phyloP scores from a whole-genome alignment of 2,888 invertebrate species.

The Ectobius pallidus region DNA sequence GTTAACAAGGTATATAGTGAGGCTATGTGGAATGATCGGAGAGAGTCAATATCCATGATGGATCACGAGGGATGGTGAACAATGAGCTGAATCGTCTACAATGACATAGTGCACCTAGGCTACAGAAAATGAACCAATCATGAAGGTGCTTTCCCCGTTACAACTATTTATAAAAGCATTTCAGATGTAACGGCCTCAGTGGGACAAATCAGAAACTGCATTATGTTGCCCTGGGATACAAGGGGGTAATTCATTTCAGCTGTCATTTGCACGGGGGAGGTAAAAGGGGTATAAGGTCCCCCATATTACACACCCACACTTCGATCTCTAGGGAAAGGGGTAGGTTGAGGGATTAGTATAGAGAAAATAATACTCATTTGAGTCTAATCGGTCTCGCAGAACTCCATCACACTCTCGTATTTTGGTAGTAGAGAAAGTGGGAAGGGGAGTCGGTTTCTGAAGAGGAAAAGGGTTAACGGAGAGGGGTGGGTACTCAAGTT shows the following conservation, averaged over 20 bases:
- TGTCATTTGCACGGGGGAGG: conserved; percentile 31
- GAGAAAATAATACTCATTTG: conserved; percentile 56
- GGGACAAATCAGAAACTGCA: conserved; percentile 36
- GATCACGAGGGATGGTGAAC: too few species aligned
- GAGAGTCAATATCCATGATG: too few species aligned
- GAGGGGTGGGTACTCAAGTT: conserved; percentile 27
- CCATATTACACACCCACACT: conserved; percentile 16
- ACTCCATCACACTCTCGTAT: conserved; percentile 54
- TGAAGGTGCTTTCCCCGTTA: background rate
- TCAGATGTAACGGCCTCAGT: conserved; percentile 10
- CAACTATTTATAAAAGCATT: conserved; percentile 14
- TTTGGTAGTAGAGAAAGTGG: conserved; percentile 4
- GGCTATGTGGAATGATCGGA: too few species aligned
- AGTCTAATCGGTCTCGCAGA: conserved; percentile 58
- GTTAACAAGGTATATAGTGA: too few species aligned
- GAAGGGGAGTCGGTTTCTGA: background rate
- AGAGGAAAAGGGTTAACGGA: conserved; percentile 43
- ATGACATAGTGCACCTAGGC: too few species aligned
- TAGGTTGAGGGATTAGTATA: conserved; percentile 22
- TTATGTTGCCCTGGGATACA: conserved; percentile 7
- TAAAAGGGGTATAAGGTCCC: conserved; percentile 16
- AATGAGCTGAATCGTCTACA: too few species aligned
- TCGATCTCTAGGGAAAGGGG: conserved; percentile 13
- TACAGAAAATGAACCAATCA: too few species aligned
- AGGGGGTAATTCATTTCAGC: conserved; percentile 34